Conservation (phyloP, 2,113 vertebrate genomes). For the Nyctereutes procyonoides region DNA sequence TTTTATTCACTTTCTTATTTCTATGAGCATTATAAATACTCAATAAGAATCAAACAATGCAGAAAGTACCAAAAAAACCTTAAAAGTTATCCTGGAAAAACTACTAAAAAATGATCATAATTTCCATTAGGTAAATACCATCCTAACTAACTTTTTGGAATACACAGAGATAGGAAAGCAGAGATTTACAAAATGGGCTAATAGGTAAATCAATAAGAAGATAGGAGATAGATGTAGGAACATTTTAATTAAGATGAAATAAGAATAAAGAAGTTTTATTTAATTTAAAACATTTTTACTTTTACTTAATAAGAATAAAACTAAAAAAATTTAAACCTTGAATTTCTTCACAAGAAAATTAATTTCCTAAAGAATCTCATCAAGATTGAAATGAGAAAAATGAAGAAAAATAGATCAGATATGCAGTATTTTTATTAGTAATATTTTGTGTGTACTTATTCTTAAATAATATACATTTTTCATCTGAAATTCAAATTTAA, state of each 20-base stretch:
- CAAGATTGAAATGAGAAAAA: not conserved
- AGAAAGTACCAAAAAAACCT: not conserved
- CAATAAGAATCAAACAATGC: not conserved
- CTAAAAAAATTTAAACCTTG: not conserved
- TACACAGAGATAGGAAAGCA: not conserved
- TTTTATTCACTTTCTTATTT: not conserved
- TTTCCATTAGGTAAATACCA: not conserved
- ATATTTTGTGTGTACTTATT: not conserved
- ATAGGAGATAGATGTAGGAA: not conserved
- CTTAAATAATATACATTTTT: not conserved
- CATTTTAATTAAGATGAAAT: not conserved
- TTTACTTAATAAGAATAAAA: not conserved
- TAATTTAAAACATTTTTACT: not conserved
- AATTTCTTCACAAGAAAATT: not conserved
- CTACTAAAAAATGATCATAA: not conserved
- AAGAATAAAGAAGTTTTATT: not conserved
- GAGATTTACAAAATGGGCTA: not conserved
- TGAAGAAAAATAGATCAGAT: not conserved
- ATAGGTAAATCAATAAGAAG: not conserved
- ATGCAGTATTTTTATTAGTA: not conserved
- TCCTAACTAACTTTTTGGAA: not conserved
- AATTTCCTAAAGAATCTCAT: not conserved
- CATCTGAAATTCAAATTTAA: conserved; percentile 34
- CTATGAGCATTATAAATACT: not conserved
- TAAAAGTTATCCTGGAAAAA: not conserved